Evolutionary conservation across 2,113 vertebrate species (phyloP).

Genomic region (Nycticorax nycticorax): DNA sequence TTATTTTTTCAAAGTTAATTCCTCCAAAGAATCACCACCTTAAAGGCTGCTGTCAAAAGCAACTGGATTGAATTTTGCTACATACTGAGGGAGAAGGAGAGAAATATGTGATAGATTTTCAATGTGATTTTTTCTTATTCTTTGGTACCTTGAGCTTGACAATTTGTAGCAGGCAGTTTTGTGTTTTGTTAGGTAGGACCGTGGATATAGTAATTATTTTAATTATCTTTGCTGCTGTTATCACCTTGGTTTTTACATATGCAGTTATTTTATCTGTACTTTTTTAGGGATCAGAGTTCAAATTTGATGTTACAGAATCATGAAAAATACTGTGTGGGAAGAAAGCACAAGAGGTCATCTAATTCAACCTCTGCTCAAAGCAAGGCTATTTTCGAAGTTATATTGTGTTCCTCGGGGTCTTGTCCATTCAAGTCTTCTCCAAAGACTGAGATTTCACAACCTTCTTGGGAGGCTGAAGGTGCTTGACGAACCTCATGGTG

Average conservation of each 20-base stretch:
- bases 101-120: background rate
- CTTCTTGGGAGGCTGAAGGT: background rate
- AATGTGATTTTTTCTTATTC: background rate
- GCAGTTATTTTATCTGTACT: background rate
- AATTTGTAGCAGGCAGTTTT: background rate
- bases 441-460: background rate
- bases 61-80: conserved; percentile 55
- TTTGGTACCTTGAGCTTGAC: background rate
- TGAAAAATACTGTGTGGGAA: background rate
- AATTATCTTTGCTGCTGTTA: background rate
- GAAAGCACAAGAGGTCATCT: background rate
- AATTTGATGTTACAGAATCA: background rate
- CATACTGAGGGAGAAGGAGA: background rate
- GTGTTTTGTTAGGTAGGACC: background rate
- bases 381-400: background rate
- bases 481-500: background rate
- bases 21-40: conserved; percentile 37
- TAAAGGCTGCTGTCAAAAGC: conserved; percentile 65
- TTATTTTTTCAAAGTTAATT: conserved; percentile 74
- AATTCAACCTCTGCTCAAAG: background rate
- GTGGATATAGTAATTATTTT: background rate
- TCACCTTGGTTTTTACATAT: background rate
- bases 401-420: background rate
- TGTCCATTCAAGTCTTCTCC: background rate
- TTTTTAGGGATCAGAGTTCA: background rate